phyloP scores from a whole-genome alignment of 1,140 invertebrate species.

The Wiebesia pumilae region DNA sequence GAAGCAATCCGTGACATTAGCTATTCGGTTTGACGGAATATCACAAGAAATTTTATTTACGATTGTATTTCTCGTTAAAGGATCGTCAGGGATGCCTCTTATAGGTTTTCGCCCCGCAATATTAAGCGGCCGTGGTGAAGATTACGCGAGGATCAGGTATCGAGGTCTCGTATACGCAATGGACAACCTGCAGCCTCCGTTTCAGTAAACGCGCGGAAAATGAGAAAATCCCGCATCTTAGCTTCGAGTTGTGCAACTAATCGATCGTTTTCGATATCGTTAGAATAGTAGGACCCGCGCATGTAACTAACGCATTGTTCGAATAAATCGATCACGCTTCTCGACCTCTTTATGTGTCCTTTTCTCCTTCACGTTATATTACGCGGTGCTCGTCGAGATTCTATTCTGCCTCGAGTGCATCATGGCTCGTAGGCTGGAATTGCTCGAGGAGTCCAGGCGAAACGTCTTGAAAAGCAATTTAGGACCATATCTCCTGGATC shows the following conservation, averaged over 20 bases:
- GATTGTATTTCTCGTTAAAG: background rate
- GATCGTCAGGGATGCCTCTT: no score
- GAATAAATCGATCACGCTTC: constrained; percentile 7
- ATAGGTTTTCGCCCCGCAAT: no score
- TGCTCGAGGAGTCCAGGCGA: background rate
- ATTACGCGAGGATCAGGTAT: no score
- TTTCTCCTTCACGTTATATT: background rate
- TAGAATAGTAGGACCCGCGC: no score
- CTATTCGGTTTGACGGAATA: no score
- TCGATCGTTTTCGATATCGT: no score
- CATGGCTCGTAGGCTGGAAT: constrained; percentile 2
- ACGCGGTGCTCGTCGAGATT: background rate
- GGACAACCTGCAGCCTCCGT: no score
- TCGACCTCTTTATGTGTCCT: constrained; percentile 14
- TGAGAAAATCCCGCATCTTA: no score
- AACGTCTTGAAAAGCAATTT: constrained; percentile 30
- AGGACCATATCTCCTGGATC: constrained; percentile 9
- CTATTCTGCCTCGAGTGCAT: constrained; percentile 1
- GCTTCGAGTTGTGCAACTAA: no score
- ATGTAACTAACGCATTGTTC: background rate
- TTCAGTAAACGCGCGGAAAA: no score
- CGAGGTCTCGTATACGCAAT: no score
- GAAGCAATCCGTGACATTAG: background rate
- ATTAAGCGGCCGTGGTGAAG: no score
- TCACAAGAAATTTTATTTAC: background rate